Percentiles rank a stretch among this genome's conserved stretches.
Conservation (phyloP, 2,888 invertebrate species). For the Chloroclysta siterata region DNA sequence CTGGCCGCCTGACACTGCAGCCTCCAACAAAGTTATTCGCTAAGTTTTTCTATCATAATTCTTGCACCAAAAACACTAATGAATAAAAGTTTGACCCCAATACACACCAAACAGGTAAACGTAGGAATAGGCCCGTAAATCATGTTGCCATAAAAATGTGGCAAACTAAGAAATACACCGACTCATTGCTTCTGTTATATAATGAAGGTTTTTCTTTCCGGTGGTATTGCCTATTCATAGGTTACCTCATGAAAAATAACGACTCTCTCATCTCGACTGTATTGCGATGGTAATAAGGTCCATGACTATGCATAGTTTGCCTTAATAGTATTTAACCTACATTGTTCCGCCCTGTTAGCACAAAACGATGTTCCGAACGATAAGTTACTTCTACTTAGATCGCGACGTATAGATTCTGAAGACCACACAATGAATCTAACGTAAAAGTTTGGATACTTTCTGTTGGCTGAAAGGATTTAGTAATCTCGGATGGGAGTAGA, state of each 20-base stretch:
- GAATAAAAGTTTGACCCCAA: conserved; percentile 9
- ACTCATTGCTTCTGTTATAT: conserved; percentile 18
- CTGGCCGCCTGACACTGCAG: too few species aligned
- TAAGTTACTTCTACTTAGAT: conserved; percentile 21
- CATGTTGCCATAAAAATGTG: conserved; percentile 16
- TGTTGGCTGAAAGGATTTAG: conserved; percentile 29
- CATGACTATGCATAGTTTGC: conserved; percentile 1
- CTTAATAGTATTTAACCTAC: conserved; percentile 28
- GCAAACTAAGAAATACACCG: conserved; percentile 15
- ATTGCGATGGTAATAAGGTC: conserved; percentile 9
- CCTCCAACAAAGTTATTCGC: neutral
- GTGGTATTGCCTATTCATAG: conserved; percentile 22
- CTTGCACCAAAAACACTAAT: neutral
- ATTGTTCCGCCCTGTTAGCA: conserved; percentile 19
- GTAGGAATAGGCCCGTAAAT: neutral
- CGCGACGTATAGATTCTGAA: conserved; percentile 15
- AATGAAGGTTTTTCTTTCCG: conserved; percentile 19
- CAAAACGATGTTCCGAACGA: conserved; percentile 21
- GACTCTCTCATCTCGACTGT: conserved; percentile 11
- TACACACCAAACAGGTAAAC: conserved; percentile 5
- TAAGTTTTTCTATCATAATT: neutral
- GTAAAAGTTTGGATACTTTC: conserved; percentile 37
- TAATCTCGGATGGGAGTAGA: neutral
- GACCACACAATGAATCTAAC: conserved; percentile 22
- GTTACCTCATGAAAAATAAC: conserved; percentile 22